Evolutionary conservation across 2,888 invertebrate species (phyloP).

Genomic region (Eupithecia subfuscata): DNA sequence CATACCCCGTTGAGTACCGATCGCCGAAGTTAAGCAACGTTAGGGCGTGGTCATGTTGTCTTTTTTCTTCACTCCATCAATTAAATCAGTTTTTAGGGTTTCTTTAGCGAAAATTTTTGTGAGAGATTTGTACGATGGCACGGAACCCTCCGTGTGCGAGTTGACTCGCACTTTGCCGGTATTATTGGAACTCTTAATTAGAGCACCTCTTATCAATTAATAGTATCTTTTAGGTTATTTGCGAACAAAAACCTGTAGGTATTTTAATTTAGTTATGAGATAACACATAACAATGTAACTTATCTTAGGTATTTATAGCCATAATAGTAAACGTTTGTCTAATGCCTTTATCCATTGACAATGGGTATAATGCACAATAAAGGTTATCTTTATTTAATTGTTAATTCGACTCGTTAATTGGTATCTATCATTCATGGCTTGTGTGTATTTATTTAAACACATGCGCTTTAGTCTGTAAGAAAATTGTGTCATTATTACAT

Average conservation of each 20-base stretch:
- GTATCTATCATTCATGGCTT: constrained; percentile 26
- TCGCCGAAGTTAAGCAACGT: too few relatives aligned
- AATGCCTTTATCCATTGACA: constrained; percentile 27
- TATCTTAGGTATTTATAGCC: constrained; percentile 8
- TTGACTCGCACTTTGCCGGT: too few relatives aligned
- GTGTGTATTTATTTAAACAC: constrained; percentile 5
- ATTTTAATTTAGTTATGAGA: neutral
- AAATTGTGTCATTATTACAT: neutral
- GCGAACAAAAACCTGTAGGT: neutral
- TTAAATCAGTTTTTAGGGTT: too few relatives aligned
- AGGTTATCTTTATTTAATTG: constrained; percentile 18
- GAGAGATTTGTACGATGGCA: too few relatives aligned
- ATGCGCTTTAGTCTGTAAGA: neutral
- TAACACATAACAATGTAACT: constrained; percentile 8
- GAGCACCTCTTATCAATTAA: neutral
- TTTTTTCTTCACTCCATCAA: too few relatives aligned
- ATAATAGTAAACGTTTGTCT: constrained; percentile 10
- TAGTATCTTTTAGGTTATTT: neutral
- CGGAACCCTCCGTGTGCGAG: too few relatives aligned
- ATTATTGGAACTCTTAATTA: neutral
- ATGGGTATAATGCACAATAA: constrained; percentile 20
- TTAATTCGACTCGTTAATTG: constrained; percentile 13
- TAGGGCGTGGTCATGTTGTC: neutral
- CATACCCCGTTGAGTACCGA: too few relatives aligned
- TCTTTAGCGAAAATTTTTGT: too few relatives aligned